A percentile compares a stretch with the other conserved stretches of the same genome.
Evolutionary conservation across 2,797 vertebrate genomes (phyloP).

Genomic region (Apogon talboti): DNA sequence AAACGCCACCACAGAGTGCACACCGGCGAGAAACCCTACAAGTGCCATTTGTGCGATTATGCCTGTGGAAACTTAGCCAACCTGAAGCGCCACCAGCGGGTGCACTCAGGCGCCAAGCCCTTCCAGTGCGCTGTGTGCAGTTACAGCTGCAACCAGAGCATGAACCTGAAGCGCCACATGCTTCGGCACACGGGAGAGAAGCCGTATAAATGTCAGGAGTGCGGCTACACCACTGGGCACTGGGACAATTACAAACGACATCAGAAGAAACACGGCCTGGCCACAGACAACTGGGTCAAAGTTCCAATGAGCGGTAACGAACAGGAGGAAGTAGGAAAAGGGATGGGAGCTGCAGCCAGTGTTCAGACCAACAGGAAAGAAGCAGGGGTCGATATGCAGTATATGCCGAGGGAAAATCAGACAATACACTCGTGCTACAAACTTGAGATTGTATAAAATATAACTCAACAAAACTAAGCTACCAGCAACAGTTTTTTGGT

Average conservation of each 20-base stretch:
- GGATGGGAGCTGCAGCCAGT: conserved; percentile 34
- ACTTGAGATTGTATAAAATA: conserved; percentile 76
- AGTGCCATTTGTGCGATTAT: conserved; percentile 95
- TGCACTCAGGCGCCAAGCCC: conserved; percentile 96
- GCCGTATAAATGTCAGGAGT: conserved; percentile 93
- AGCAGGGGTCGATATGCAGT: conserved; percentile 70
- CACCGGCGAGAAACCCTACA: conserved; percentile 97
- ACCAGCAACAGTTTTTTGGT: conserved; percentile 72
- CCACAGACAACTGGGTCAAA: conserved; percentile 88
- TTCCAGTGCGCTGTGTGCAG: conserved; percentile 94
- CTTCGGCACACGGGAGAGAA: conserved; percentile 96
- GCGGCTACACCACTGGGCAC: conserved; percentile 96
- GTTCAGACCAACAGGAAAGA: conserved; percentile 66
- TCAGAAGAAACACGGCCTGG: conserved; percentile 95
- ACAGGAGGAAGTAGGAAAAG: conserved; percentile 62
- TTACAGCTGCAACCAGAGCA: conserved; percentile 99
- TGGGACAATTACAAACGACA: conserved; percentile 99
- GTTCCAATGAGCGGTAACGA: conserved; percentile 73
- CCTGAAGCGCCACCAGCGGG: conserved; percentile 95
- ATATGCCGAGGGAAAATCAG: conserved; percentile 69
- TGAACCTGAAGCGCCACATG: conserved; percentile 99
- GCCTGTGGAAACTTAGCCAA: conserved; percentile 98
- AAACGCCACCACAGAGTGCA: conserved; percentile 97
- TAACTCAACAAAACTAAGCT: conserved; percentile 74
- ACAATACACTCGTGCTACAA: conserved; percentile 70